Percentiles rank a stretch among this genome's conserved stretches.
These are phyloP conservation scores for Syndactyla subalaris DNA, from an alignment of 2,797 vertebrate genomes.

Conservation along the genomic window DNA sequence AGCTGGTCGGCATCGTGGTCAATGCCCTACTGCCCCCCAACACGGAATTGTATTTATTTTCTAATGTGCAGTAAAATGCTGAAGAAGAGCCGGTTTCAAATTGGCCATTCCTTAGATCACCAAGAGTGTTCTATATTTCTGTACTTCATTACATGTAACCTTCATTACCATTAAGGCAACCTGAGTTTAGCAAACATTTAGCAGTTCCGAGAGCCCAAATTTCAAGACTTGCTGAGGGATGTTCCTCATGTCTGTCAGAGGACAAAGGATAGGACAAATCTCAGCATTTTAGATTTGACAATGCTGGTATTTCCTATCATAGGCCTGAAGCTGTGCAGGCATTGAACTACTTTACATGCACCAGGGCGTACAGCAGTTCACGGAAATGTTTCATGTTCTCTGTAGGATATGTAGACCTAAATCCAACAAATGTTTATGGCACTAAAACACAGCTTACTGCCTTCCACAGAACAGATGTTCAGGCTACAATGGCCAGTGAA, in stretches of 20 bases:
- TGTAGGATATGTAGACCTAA: neutral
- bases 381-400: neutral
- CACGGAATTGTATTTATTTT: accelerated
- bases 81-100: neutral
- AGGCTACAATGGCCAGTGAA: neutral
- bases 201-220: neutral
- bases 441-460: neutral
- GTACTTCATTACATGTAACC: neutral
- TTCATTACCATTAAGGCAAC: neutral
- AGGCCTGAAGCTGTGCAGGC: neutral
- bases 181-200: neutral
- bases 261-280: neutral
- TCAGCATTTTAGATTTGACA: neutral
- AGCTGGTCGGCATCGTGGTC: accelerated
- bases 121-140: neutral
- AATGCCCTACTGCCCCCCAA: accelerated
- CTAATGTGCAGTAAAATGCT: neutral
- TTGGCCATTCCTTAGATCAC: neutral
- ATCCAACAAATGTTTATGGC: neutral
- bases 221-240: neutral
- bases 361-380: neutral
- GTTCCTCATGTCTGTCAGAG: neutral
- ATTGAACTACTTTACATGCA: neutral
- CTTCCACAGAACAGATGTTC: neutral
- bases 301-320: neutral